A percentile compares a stretch with the other conserved stretches of the same genome.
Conservation (phyloP, 2,113 vertebrate species). For the Pica pica region DNA sequence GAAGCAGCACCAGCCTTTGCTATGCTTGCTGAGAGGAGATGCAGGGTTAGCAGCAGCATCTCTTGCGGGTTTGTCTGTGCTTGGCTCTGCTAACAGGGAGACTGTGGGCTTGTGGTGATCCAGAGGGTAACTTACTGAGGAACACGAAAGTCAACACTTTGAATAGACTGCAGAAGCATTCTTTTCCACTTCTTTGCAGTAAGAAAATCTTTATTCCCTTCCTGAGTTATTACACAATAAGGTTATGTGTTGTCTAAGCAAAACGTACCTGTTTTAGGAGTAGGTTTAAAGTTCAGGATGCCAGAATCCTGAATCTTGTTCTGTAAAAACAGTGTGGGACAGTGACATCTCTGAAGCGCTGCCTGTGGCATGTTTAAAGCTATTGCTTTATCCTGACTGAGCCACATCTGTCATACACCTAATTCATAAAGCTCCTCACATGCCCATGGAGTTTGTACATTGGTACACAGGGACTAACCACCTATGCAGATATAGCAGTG, state of each 20-base stretch:
- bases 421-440: neutral
- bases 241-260: neutral
- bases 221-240: neutral
- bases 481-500: neutral
- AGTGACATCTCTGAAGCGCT: neutral
- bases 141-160: neutral
- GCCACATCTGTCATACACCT: neutral
- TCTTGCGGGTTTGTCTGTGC: neutral
- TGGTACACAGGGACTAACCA: neutral
- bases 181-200: neutral
- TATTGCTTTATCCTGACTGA: neutral
- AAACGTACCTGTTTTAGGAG: neutral
- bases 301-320: neutral
- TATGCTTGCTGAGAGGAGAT: neutral
- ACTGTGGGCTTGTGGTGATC: neutral
- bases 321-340: neutral
- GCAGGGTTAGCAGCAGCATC: neutral
- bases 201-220: neutral
- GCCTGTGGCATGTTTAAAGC: neutral
- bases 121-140: neutral
- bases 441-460: neutral
- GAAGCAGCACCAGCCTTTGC: constrained; percentile 6
- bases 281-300: neutral
- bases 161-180: neutral
- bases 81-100: neutral